These are phyloP conservation scores for Cariama cristata DNA, from an alignment of 2,113 vertebrate species.

Conservation along the genomic window DNA sequence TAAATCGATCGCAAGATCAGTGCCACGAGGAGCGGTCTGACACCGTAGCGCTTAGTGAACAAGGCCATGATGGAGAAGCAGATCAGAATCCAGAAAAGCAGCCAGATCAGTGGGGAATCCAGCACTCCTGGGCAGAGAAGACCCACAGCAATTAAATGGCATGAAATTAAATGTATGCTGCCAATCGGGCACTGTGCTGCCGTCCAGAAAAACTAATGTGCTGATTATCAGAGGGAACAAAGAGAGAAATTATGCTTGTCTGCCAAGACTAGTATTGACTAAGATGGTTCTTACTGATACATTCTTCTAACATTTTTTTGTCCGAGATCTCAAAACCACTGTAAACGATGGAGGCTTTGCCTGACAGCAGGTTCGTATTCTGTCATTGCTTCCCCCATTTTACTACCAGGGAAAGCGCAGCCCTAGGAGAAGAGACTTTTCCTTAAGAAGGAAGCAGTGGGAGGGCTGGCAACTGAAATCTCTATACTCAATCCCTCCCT, in stretches of 20 bases:
- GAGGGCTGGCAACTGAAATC: background rate
- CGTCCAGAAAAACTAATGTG: background rate
- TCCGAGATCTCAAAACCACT: background rate
- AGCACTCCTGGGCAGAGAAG: constrained; percentile 78
- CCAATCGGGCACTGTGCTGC: background rate
- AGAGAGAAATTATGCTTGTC: background rate
- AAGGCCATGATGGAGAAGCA: constrained; percentile 89
- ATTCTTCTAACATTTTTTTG: background rate
- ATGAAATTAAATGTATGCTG: background rate
- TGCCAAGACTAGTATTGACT: background rate
- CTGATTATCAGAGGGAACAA: background rate
- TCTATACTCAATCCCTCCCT: background rate
- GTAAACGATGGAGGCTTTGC: background rate
- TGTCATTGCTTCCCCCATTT: background rate
- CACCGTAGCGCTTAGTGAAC: constrained; percentile 89
- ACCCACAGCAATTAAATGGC: background rate
- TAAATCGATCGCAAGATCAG: constrained; percentile 93
- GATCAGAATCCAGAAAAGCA: constrained; percentile 91
- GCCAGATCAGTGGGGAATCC: constrained; percentile 86
- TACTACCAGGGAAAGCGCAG: background rate
- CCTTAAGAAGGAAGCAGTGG: background rate
- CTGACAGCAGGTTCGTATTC: background rate
- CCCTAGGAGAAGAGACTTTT: background rate
- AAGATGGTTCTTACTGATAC: background rate
- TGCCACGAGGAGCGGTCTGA: constrained; percentile 89